Conservation (phyloP, 2,888 invertebrate species). For the Notodromas monacha region DNA sequence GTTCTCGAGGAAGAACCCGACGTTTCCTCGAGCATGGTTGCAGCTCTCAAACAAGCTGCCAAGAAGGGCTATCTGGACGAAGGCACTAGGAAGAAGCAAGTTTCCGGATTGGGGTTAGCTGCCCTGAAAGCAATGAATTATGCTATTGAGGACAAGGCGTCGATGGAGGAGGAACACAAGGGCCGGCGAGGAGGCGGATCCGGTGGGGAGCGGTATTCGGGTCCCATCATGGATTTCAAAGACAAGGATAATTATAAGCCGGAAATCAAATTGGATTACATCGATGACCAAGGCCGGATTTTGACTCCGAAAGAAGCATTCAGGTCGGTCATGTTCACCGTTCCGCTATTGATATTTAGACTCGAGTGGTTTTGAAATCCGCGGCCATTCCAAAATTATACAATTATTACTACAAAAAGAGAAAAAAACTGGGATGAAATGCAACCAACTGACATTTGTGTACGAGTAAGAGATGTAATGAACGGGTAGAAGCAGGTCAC, state of each 20-base stretch:
- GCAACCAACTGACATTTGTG: too few species aligned
- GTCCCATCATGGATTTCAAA: conserved; percentile 62
- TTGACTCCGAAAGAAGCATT: conserved; percentile 87
- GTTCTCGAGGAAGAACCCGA: conserved; percentile 72
- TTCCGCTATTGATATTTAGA: too few species aligned
- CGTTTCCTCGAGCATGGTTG: conserved; percentile 61
- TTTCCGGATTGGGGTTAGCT: conserved; percentile 29
- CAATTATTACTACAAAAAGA: too few species aligned
- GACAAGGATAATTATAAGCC: conserved; percentile 70
- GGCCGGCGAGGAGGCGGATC: conserved; percentile 19
- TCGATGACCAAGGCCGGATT: conserved; percentile 74
- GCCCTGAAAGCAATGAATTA: conserved; percentile 45
- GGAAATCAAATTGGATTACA: conserved; percentile 77
- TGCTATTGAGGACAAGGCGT: conserved; percentile 17
- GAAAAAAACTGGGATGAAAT: too few species aligned
- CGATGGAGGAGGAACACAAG: conserved; percentile 26
- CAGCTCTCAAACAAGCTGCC: conserved; percentile 56
- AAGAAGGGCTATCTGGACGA: conserved; percentile 77
- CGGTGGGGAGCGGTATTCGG: conserved; percentile 34
- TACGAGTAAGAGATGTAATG: too few species aligned
- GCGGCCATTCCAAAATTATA: too few species aligned
- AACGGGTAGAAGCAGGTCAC: too few species aligned
- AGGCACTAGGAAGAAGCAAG: conserved; percentile 34
- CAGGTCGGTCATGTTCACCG: too few species aligned
- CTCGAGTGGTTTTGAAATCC: too few species aligned